Evolutionary conservation across 2,797 vertebrate species (phyloP), one percentile per base, ranked within the genome.

Genomic region (Chelidonichthys spinosus): DNA sequence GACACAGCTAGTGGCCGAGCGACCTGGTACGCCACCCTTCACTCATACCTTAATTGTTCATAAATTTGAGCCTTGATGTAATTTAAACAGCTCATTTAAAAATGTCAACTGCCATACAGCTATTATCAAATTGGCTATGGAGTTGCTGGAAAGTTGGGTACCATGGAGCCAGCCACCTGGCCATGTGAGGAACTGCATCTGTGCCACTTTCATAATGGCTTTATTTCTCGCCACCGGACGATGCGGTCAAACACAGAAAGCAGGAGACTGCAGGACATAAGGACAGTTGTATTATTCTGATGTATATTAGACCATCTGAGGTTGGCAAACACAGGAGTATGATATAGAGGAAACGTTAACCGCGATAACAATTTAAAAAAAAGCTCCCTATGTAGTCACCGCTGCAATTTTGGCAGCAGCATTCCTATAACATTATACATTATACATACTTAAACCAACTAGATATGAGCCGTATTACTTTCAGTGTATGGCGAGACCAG

Each of bases 231-330:
- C 2, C 25, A 25, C 25, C 25, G 25, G 25, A 25, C 25, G 25
- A 25, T 25, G 25, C 25, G 25, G 25, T 64, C 32, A 70, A 74
- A 74, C 59, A 74, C 39, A 63, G n/a, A 61, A 49, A 46, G 42
- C 11, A 68, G 53, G 43, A 60, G 36, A 58, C 61, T 33, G 59
- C 13, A 63, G 32, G 39, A 70, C 47, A 64, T 25, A 32, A 32
- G 32, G 2, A 43, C 60, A 60, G 8, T 46, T 17, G 32, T 36
- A 58, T 74, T 42, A 63, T 67, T 71, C 37, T 71, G 63, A 60
- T 32, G 37, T 8, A 71, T 40, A 56, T 43, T 47, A 6, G 46
- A 15, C 35, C 60, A 54, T 47, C 49, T 43, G n/a, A 63, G 61
- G 62, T 49, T 58, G 13, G 52, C 62, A 39, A 78, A 68, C 52